Evolutionary conservation across 2,888 invertebrate species (phyloP), one percentile per base, ranked within the genome.

Genomic region (Dexiosoma caninum): DNA sequence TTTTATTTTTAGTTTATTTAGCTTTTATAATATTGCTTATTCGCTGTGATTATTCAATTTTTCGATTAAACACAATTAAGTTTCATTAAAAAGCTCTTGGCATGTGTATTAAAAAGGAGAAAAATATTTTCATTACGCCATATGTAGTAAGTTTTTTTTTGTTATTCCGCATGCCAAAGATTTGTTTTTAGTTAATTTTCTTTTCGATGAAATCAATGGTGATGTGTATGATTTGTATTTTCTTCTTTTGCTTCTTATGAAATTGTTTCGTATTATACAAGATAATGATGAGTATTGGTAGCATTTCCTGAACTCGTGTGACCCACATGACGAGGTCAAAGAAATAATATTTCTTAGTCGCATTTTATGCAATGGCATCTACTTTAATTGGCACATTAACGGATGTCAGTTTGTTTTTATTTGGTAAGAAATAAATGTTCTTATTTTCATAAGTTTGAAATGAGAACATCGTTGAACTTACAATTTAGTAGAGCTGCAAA

Each of bases 131-230:
- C 66, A 49, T 75, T 75, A 75, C 59, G 23, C 51, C 37, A 49
- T 57, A 16, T 23, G 46, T 49, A 21, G 30, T 42, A 21, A 23
- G 1, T 21, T 23, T 23, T 49, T 66, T 75, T 42, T 30, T 69
- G 46, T 37, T 64, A 57, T 77, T 77, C 77, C 77, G 70, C 70
- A 77, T 77, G 49, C 51, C 64, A 51, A 32, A 35, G 42, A 40
- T 69, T 77, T 62, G 27, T 23, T 49, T 59, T 49, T 1, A 59
- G 37, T 51, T 59, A 35, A 40, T 66, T 49, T 49, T 59, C 8
- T 21, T 66, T 27, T 35, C 30, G 27, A 30, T 40, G 30, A 32
- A 44, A 30, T n/a, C 32, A 27, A 67, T 51, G 53, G 35, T 46
- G 46, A 23, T 60, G 30, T 27, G 44, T 59, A 12, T 72, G 62